A percentile compares a stretch with the other conserved stretches of the same genome.
These are phyloP conservation scores for Butorides virescens DNA, from an alignment of 2,113 vertebrate species.

Conservation along the genomic window DNA sequence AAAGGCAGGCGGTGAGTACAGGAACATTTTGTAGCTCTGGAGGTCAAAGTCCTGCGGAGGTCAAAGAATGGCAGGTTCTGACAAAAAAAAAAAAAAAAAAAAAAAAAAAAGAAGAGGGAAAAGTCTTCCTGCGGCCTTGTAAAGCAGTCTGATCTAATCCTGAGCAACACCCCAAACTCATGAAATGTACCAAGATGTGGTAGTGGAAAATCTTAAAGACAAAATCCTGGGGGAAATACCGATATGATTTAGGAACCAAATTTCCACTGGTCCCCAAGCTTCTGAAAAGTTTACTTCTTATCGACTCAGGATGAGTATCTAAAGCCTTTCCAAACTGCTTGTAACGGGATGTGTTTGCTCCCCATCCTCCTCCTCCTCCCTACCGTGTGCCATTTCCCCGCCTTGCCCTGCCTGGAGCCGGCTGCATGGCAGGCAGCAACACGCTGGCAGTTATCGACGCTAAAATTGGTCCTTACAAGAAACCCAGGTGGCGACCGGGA, in stretches of 20 bases:
- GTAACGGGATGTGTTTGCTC: not conserved
- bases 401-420: not conserved
- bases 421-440: not conserved
- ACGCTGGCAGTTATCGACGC: accelerated
- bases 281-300: not conserved
- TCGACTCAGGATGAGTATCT: not conserved
- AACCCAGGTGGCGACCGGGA: not conserved
- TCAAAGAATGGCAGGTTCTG: not conserved
- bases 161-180: not conserved
- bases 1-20: accelerated
- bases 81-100: not conserved
- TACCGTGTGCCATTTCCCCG: not conserved
- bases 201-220: not conserved
- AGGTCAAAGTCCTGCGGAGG: not conserved
- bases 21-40: not conserved
- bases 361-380: not conserved
- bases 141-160: not conserved
- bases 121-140: not conserved
- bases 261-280: not conserved
- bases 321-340: not conserved
- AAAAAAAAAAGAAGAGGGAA: not conserved
- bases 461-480: accelerated
- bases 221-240: not conserved
- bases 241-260: not conserved
- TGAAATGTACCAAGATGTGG: not conserved